A percentile compares a stretch with the other conserved stretches of the same genome.
phyloP scores from a whole-genome alignment of 2,888 invertebrate species.

The Polyommatus iphigenia region DNA sequence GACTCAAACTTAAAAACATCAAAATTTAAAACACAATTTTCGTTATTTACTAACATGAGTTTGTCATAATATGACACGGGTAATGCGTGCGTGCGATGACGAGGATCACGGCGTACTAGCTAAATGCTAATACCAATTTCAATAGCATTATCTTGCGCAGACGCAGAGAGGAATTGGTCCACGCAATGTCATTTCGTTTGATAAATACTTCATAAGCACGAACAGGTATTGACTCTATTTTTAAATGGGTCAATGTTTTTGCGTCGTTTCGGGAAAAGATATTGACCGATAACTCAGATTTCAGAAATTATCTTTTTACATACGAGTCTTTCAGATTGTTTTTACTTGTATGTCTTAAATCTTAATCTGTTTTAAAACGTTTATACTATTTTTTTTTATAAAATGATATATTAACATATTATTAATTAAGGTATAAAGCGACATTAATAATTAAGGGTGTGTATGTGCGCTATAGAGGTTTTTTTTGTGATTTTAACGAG shows the following conservation, averaged over 20 bases:
- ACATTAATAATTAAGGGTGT: no score
- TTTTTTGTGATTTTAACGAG: no score
- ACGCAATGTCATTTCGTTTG: constrained; percentile 22
- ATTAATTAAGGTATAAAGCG: no score
- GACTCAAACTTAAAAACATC: background rate
- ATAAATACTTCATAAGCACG: constrained; percentile 27
- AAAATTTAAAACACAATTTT: background rate
- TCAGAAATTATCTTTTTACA: background rate
- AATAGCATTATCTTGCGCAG: constrained; percentile 26
- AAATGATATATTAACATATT: no score
- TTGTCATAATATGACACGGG: background rate
- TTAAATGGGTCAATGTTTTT: constrained; percentile 27
- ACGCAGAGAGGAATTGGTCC: constrained; percentile 26
- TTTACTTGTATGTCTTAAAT: background rate
- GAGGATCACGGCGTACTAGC: constrained; percentile 24
- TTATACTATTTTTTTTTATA: no score
- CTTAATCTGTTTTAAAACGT: no score
- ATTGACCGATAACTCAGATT: background rate
- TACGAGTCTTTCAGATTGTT: background rate
- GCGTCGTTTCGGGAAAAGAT: background rate
- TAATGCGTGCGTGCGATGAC: constrained; percentile 13
- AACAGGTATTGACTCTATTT: constrained; percentile 18
- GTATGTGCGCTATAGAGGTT: no score
- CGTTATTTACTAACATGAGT: background rate
- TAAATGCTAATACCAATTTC: constrained; percentile 29